Percentiles rank a stretch among this genome's conserved stretches.
phyloP scores from a whole-genome alignment of 2,888 invertebrate species.

The Chrysolina oricalcia region DNA sequence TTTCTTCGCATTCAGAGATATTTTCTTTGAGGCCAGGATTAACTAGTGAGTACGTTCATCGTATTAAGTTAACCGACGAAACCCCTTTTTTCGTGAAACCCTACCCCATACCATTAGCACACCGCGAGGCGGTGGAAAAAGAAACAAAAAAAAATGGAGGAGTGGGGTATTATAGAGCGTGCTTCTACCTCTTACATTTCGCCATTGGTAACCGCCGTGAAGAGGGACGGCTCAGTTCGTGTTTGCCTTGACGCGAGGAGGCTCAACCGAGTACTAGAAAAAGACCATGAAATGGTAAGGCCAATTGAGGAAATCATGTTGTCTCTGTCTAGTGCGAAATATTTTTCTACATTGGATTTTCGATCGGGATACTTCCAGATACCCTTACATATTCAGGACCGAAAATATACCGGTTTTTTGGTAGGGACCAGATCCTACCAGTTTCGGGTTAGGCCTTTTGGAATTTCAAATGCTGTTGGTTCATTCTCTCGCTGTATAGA shows the following conservation, averaged over 20 bases:
- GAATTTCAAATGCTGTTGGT: neutral
- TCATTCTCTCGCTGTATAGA: constrained; percentile 1
- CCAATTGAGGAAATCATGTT: constrained; percentile 5
- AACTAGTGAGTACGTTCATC: neutral
- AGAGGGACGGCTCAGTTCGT: neutral
- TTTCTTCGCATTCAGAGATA: neutral
- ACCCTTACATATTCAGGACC: neutral
- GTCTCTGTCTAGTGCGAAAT: neutral
- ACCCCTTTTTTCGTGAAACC: constrained; percentile 14
- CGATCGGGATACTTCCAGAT: neutral
- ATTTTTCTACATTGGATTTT: neutral
- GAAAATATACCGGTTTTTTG: constrained; percentile 20
- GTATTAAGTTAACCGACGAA: neutral
- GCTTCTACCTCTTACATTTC: neutral
- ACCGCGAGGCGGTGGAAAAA: constrained; percentile 11
- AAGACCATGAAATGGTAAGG: neutral
- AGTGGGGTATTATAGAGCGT: constrained; percentile 11
- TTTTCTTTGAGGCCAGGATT: constrained; percentile 10
- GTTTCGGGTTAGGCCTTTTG: constrained; percentile 1
- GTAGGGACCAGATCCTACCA: constrained; percentile 13
- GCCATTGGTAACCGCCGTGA: neutral
- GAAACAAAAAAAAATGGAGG: neutral
- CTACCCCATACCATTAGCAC: constrained; percentile 12
- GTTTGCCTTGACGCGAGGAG: constrained; percentile 15
- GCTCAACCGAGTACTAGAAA: neutral